Evolutionary conservation across 1,140 invertebrate genomes (phyloP), one percentile per base, ranked within the genome.

Genomic region (Procambarus virginalis): DNA sequence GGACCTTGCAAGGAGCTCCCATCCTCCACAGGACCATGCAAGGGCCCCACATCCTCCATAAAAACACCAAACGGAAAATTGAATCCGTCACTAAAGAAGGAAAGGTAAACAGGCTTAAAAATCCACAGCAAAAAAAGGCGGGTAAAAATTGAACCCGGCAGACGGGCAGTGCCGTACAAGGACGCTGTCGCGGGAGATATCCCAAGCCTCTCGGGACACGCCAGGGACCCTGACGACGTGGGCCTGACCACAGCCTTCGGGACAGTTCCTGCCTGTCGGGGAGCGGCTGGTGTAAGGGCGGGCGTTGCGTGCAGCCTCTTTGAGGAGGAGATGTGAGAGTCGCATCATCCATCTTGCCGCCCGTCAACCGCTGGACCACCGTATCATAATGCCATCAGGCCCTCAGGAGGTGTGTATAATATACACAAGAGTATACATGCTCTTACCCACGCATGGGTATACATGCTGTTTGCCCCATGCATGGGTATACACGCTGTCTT

Each of bases 301-400:
- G 77, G 60, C 46, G 60, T 84, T 51, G 83, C 83, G 83, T 84
- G 83, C 73, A 73, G 46, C 46, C 46, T 51, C 60, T 84, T 84
- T 84, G 83, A 84, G 83, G 12, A n/a, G 64, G 84, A 85, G 73
- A 77, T 76, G 73, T 76, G 75, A 76, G 34, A 22, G 60, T 17
- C 14, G n/a, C 8, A 8, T 55, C 84, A 77, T 85, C 84, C 84
- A 85, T 85, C 84, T 85, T 76, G 3, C 1, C 12, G 10, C 14
- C n/a, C 84, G 84, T 85, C 84, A 77, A 22, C 70, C 73, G 58
- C 20, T 5, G 64, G 49, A 49, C 70, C 55, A 34, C 20, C 84
- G 49, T 85, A 85, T 85, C 84, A 85, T 85, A 85, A 85, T 85
- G 84, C 49, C 73, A 85, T 85, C 84, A 77, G 34, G 51, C 49